Evolutionary conservation across 2,888 invertebrate genomes (phyloP).

Genomic region (Andrena bucephala): DNA sequence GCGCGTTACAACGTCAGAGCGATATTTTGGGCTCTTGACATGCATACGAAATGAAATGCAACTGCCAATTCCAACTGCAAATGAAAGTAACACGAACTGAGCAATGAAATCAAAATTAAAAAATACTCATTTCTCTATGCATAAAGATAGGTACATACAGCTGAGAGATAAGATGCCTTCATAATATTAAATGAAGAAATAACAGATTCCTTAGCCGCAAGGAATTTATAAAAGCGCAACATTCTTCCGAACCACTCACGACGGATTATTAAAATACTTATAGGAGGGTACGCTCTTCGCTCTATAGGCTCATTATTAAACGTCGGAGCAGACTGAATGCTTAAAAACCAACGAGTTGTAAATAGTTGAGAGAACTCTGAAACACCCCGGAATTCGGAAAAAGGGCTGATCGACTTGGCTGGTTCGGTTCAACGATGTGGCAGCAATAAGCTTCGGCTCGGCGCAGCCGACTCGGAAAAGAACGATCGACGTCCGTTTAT

Average conservation of each 20-base stretch:
- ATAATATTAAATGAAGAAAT: no score
- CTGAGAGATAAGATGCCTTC: no score
- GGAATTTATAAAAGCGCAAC: background rate
- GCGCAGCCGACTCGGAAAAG: background rate
- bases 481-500: conserved; percentile 40
- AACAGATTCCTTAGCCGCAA: background rate
- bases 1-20: no score
- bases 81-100: no score
- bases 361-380: background rate
- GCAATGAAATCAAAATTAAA: no score
- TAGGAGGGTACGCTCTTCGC: background rate
- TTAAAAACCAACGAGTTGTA: conserved; percentile 4
- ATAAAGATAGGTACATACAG: no score
- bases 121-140: no score
- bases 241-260: background rate
- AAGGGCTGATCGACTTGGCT: conserved; percentile 11
- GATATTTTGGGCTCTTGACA: no score
- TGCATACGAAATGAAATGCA: no score
- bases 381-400: background rate
- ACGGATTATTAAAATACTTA: conserved; percentile 15
- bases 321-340: background rate
- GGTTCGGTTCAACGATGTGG: background rate
- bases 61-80: no score
- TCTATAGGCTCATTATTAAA: background rate
- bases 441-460: conserved; percentile 12